Evolutionary conservation across 2,113 vertebrate genomes (phyloP).

Genomic region (Austrofundulus limnaeus): DNA sequence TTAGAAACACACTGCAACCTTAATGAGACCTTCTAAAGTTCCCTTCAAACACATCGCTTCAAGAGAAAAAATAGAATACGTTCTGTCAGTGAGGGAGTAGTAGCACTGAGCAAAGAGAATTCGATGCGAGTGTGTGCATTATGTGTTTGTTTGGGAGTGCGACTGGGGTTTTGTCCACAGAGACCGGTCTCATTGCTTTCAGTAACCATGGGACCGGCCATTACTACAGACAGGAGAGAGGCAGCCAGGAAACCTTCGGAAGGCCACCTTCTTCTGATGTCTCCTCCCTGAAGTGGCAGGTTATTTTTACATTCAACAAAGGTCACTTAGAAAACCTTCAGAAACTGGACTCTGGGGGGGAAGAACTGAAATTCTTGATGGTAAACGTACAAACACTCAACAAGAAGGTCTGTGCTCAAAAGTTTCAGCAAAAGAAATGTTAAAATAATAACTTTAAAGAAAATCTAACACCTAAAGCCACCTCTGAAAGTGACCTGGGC

Average conservation of each 20-base stretch:
- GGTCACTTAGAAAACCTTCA: slow-evolving; percentile 8
- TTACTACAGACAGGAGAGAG: slow-evolving; percentile 22
- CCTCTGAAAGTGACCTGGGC: too few relatives aligned
- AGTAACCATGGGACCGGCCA: slow-evolving; percentile 16
- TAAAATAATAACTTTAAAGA: too few relatives aligned
- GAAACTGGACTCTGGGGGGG: not conserved
- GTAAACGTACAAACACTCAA: not conserved
- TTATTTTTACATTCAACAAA: slow-evolving; percentile 23
- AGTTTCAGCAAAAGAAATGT: too few relatives aligned
- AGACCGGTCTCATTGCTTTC: slow-evolving; percentile 17
- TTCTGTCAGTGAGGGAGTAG: slow-evolving; percentile 17
- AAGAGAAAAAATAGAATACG: slow-evolving; percentile 35
- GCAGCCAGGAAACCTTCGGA: slow-evolving; percentile 10
- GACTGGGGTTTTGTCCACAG: slow-evolving; percentile 25
- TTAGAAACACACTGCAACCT: not conserved
- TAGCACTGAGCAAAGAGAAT: not conserved
- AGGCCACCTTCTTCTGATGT: slow-evolving; percentile 23
- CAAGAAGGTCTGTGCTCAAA: not conserved
- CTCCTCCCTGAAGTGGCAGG: not conserved
- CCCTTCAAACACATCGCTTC: not conserved
- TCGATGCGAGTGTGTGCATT: slow-evolving; percentile 1
- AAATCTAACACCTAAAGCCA: too few relatives aligned
- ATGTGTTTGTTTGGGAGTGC: slow-evolving; percentile 5
- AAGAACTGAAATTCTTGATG: not conserved
- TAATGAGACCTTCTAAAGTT: not conserved